Base-by-base conservation (phyloP, 2,797 vertebrate genomes). In the Capromys pilorides region DNA sequence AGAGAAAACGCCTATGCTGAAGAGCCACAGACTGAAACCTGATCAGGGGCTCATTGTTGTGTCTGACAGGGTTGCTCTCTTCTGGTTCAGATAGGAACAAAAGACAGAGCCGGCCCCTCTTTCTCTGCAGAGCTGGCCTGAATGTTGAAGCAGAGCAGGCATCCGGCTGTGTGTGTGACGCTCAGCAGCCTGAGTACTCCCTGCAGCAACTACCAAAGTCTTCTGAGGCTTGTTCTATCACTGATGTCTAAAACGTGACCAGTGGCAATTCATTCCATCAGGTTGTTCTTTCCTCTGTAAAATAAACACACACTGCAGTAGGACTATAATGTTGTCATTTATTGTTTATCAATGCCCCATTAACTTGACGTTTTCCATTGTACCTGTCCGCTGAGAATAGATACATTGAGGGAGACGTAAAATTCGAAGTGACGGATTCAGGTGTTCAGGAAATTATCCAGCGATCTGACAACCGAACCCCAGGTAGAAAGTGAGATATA, bases 381-480 rank as follows among this genome's bases (percentile, higher is more conserved):
- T 12, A 19, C 24, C 12, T 61, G 26, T 64, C 66, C 22, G 6
- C 22, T 28, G 67, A 45, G n/a, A 61, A 18, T 13, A 16, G 1
- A 51, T 24, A 4, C 5, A 36, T 36, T 1, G 0, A 62, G 13
- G 4, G 3, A 88, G 45, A 45, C 14, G 28, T 0, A 7, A 8
- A 64, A 14, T 73, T 66, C 64, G 71, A 62, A 36, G 28, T 54
- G 5, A 45, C 57, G 5, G 1, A 80, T 26, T 33, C 26, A 49
- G 6, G 10, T 62, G 6, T 59, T 71, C 21, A 13, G 73, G 36
- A 67, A 75, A 19, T 86, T 75, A 45, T 5, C n/a, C 75, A 69
- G 49, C 22, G 36, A 71, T 39, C 69, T 39, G 69, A 39, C 36
- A 39, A 6, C 36, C 3, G 54, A 71, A 71, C 12, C 33, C 64